These are phyloP conservation scores for Vanessa tameamea DNA, from an alignment of 1,140 invertebrate species.

Conservation along the genomic window DNA sequence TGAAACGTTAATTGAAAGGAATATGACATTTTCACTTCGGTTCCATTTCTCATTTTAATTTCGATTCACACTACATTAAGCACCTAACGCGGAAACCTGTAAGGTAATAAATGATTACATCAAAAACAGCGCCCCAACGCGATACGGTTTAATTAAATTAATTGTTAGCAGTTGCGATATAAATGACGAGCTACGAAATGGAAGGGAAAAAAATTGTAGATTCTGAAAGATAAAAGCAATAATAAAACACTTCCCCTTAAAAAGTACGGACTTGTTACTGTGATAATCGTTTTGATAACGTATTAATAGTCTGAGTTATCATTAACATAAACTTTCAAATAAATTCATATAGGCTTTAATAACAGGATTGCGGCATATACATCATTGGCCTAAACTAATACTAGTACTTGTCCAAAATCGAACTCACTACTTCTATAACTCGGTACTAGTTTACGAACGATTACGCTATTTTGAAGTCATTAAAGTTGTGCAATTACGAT, in stretches of 20 bases:
- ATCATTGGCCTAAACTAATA: too few relatives aligned
- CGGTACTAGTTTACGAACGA: too few relatives aligned
- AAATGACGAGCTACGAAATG: constrained; percentile 72
- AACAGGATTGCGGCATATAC: too few relatives aligned
- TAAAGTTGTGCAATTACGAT: too few relatives aligned
- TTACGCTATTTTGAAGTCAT: too few relatives aligned
- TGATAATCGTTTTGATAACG: neutral
- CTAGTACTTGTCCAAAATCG: too few relatives aligned
- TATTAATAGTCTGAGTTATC: too few relatives aligned
- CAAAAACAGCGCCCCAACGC: constrained; percentile 58
- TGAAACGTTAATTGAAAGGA: neutral
- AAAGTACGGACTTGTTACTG: constrained; percentile 45
- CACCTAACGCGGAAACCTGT: constrained; percentile 51
- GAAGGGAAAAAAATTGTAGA: constrained; percentile 63
- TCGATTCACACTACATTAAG: constrained; percentile 40
- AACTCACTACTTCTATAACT: too few relatives aligned
- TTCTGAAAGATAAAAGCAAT: constrained; percentile 71
- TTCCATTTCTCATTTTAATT: constrained; percentile 8
- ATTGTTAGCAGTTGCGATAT: constrained; percentile 74
- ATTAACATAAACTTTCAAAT: too few relatives aligned
- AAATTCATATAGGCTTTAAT: too few relatives aligned
- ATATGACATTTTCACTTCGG: neutral
- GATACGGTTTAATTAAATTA: constrained; percentile 78
- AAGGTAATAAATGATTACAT: constrained; percentile 62
- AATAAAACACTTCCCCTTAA: constrained; percentile 71